These are phyloP conservation scores for Cephalotes varians DNA, from an alignment of 2,888 invertebrate genomes.

Conservation along the genomic window DNA sequence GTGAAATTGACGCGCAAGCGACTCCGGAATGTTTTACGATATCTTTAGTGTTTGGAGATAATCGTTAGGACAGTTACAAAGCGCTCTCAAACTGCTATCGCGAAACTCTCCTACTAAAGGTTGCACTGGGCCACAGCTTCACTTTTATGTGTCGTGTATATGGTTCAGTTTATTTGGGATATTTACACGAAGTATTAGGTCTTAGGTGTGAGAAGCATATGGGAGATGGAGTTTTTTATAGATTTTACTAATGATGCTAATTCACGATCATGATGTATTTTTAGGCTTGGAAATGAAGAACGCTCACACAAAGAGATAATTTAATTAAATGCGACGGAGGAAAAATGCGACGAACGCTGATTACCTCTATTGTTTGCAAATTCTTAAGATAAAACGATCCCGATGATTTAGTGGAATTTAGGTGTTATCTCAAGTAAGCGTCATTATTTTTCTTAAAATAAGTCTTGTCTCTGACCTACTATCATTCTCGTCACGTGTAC, in stretches of 20 bases:
- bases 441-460: not conserved
- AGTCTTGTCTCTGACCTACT: conserved; percentile 5
- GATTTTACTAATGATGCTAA: conserved; percentile 4
- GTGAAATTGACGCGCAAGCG: conserved; percentile 17
- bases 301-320: not conserved
- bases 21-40: not conserved
- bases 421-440: not conserved
- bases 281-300: not conserved
- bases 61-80: not conserved
- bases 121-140: not conserved
- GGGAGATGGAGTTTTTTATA: not conserved
- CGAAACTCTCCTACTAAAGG: conserved; percentile 12
- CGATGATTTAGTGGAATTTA: not conserved
- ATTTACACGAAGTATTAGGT: conserved; percentile 60
- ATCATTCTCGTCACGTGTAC: not conserved
- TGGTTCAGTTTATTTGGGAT: conserved; percentile 13
- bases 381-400: not conserved
- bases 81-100: not conserved
- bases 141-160: conserved; percentile 54
- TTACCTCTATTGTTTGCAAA: not conserved
- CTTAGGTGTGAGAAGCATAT: conserved; percentile 51
- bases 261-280: not conserved
- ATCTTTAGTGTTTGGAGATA: conserved; percentile 12
- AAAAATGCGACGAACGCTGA: not conserved
- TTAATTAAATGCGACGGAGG: not conserved